A percentile compares a stretch with the other conserved stretches of the same genome.
Conservation (phyloP, 1,140 invertebrate species). For the Amphibalanus amphitrite region DNA sequence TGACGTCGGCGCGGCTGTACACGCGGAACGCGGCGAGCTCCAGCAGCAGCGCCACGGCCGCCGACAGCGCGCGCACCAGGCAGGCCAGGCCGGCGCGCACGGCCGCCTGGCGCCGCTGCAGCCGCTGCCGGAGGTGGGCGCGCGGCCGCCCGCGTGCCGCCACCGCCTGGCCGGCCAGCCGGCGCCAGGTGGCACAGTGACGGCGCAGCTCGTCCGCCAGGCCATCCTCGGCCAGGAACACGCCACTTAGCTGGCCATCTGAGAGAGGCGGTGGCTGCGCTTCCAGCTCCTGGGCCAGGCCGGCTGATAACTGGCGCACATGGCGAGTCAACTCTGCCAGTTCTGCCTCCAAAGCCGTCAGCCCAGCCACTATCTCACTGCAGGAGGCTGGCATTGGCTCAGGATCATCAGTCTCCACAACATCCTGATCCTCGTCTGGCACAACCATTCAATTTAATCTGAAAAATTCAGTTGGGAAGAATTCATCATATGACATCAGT, state of each 20-base stretch:
- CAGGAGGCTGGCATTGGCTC: background rate
- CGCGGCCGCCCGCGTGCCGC: too few relatives aligned
- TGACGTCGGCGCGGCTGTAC: background rate
- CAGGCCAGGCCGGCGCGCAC: background rate
- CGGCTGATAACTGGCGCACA: background rate
- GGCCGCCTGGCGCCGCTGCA: background rate
- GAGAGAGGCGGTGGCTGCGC: background rate
- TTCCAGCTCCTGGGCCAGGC: background rate
- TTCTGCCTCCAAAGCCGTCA: background rate
- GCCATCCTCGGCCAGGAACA: background rate
- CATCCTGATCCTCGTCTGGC: background rate
- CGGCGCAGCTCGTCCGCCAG: background rate
- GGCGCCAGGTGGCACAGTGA: background rate
- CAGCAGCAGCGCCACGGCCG: background rate
- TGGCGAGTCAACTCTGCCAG: background rate
- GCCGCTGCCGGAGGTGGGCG: background rate
- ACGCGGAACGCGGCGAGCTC: background rate
- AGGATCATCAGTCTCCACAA: background rate
- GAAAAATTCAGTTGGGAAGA: background rate
- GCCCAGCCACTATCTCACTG: background rate
- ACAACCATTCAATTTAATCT: background rate
- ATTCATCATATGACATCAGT: too few relatives aligned
- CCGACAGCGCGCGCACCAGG: background rate
- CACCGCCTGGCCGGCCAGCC: background rate
- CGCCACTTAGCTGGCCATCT: background rate